Percentiles rank a stretch among this genome's conserved stretches.
Evolutionary conservation across 2,888 invertebrate genomes (phyloP).

Genomic region (Allolobophora icterica): DNA sequence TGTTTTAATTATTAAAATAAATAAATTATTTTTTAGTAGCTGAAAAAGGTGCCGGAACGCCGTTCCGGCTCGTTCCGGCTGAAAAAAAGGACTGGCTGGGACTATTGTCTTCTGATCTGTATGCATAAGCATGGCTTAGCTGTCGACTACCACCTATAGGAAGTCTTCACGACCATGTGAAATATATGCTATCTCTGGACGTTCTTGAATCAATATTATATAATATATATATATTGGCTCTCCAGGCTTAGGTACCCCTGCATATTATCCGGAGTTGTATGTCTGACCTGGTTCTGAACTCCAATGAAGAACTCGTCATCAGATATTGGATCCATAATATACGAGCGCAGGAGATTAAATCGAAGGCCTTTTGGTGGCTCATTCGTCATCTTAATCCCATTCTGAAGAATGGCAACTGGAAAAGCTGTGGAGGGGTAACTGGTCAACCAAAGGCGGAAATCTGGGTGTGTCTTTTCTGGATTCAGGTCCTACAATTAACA

Average conservation of each 20-base stretch:
- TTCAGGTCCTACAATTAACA: slow-evolving; percentile 60
- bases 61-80: too few species aligned
- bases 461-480: slow-evolving; percentile 65
- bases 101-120: too few species aligned
- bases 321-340: slow-evolving; percentile 83
- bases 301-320: slow-evolving; percentile 81
- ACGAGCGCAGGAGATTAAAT: slow-evolving; percentile 68
- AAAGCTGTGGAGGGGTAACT: slow-evolving; percentile 65
- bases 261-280: neutral
- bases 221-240: neutral
- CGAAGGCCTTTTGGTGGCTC: slow-evolving; percentile 67
- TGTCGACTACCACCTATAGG: too few species aligned
- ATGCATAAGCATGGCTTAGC: too few species aligned
- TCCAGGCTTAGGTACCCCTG: too few species aligned
- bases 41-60: too few species aligned
- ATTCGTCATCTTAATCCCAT: slow-evolving; percentile 68
- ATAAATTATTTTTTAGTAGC: too few species aligned
- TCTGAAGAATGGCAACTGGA: slow-evolving; percentile 67
- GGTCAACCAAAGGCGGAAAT: slow-evolving; percentile 67
- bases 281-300: slow-evolving; percentile 60
- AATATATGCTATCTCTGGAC: too few species aligned
- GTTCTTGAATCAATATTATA: too few species aligned
- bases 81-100: too few species aligned
- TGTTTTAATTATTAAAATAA: too few species aligned
- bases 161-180: too few species aligned